Evolutionary conservation across 2,888 invertebrate species (phyloP).

Genomic region (Caenorhabditis parvicauda): DNA sequence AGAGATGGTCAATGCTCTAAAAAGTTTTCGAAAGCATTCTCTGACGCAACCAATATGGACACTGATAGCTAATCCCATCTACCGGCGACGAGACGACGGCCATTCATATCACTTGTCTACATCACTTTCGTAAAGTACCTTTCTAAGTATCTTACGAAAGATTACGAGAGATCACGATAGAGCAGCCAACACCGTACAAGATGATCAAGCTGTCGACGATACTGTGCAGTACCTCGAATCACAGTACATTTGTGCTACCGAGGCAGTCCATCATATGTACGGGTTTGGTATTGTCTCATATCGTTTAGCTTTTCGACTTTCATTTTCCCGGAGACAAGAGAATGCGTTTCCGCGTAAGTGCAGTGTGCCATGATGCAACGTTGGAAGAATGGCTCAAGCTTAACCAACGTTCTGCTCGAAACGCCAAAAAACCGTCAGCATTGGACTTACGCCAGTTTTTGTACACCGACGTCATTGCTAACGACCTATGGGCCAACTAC

Average conservation of each 20-base stretch:
- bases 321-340: too few relatives aligned
- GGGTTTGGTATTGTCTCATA: conserved; percentile 26
- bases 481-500: too few relatives aligned
- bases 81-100: conserved; percentile 52
- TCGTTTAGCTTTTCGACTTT: conserved; percentile 4
- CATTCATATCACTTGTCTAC: conserved; percentile 55
- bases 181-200: too few relatives aligned
- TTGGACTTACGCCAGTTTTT: too few relatives aligned
- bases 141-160: conserved; percentile 33
- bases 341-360: too few relatives aligned
- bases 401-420: too few relatives aligned
- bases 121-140: conserved; percentile 35
- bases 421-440: too few relatives aligned
- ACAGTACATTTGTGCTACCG: conserved; percentile 30
- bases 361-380: too few relatives aligned
- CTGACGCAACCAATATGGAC: conserved; percentile 48
- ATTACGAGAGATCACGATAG: conserved; percentile 47
- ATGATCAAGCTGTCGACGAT: conserved; percentile 11
- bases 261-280: conserved; percentile 18
- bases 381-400: too few relatives aligned
- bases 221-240: conserved; percentile 17
- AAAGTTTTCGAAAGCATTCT: conserved; percentile 60
- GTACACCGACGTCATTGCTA: too few relatives aligned
- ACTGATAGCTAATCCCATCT: conserved; percentile 63
- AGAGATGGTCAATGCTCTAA: conserved; percentile 62